phyloP scores from a whole-genome alignment of 1,140 invertebrate genomes.

The Phocides pigmalion region DNA sequence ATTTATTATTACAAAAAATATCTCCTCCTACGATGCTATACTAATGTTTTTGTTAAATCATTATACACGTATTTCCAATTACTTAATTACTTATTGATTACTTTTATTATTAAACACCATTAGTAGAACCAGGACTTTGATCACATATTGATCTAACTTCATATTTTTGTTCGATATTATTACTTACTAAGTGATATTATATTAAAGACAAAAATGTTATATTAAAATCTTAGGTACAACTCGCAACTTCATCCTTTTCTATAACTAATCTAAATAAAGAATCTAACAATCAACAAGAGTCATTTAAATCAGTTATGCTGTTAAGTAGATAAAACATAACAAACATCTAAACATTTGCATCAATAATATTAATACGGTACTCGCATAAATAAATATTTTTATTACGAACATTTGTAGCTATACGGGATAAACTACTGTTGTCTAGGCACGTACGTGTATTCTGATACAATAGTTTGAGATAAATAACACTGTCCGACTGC shows the following conservation, averaged over 20 bases:
- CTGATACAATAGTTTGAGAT: neutral
- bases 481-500: slow-evolving; percentile 4
- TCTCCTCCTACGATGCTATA: neutral
- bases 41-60: neutral
- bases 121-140: slow-evolving; percentile 3
- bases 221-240: too few relatives aligned
- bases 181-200: too few relatives aligned
- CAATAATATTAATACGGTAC: too few relatives aligned
- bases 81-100: slow-evolving; percentile 8
- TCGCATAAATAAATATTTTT: too few relatives aligned
- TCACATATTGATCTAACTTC: neutral
- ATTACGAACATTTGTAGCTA: neutral
- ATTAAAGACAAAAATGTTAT: too few relatives aligned
- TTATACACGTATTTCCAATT: slow-evolving; percentile 10
- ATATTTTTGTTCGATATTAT: neutral
- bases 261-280: too few relatives aligned
- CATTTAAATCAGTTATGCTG: too few relatives aligned
- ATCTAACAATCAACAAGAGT: too few relatives aligned
- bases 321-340: too few relatives aligned
- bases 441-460: slow-evolving; percentile 7
- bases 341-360: too few relatives aligned
- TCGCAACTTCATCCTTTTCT: too few relatives aligned
- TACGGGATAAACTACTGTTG: neutral
- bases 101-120: slow-evolving; percentile 17
- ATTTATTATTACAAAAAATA: neutral